Evolutionary conservation across 35 echinoderm and acorn worm species (phyloP).

Genomic region (Patiria miniata): DNA sequence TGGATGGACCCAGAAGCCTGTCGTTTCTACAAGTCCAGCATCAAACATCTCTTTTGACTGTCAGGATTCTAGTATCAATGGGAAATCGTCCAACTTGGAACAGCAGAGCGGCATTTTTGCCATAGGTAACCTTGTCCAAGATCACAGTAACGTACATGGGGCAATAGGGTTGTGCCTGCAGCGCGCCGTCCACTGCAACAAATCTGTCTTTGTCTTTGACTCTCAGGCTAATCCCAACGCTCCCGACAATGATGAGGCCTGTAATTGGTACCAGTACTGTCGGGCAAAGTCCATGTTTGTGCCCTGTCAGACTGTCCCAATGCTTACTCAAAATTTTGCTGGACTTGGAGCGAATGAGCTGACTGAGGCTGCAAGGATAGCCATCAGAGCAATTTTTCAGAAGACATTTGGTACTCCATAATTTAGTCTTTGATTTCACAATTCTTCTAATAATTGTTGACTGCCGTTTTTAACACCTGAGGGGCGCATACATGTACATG

Average conservation of each 20-base stretch:
- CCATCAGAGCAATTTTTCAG: neutral
- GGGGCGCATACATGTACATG: no score
- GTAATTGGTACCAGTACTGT: neutral
- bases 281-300: neutral
- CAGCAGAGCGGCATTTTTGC: slow-evolving; percentile 9
- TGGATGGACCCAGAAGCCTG: neutral
- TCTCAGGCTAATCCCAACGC: neutral
- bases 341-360: neutral
- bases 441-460: no score
- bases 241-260: neutral
- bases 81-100: neutral
- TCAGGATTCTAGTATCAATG: no score
- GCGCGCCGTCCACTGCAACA: neutral
- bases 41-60: no score
- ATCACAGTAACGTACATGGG: neutral
- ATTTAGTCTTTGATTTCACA: neutral
- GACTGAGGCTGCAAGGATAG: neutral
- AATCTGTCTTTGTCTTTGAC: neutral
- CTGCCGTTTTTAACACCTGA: no score
- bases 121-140: neutral
- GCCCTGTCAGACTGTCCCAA: neutral
- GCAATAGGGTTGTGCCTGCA: neutral
- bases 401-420: slow-evolving; percentile 6
- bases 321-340: neutral
- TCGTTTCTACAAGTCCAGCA: neutral